Evolutionary conservation across 2,113 vertebrate species (phyloP).

Genomic region (Cromileptes altivelis): DNA sequence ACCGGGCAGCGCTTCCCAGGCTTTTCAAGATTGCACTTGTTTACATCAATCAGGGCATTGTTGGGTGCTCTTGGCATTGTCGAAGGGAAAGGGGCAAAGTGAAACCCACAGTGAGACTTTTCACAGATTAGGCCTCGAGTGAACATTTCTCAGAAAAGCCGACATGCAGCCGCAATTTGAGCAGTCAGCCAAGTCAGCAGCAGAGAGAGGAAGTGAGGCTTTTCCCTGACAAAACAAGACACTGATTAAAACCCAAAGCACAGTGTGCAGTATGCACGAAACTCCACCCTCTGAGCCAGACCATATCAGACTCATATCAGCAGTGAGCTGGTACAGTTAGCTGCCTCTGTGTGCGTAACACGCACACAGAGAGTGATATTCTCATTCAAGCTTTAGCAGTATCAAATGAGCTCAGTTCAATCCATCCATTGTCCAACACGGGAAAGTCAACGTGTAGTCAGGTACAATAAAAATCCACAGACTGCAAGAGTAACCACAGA

Average conservation of each 20-base stretch:
- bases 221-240: constrained; percentile 61
- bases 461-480: constrained; percentile 15
- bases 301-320: constrained; percentile 46
- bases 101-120: constrained; percentile 30
- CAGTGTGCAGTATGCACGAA: constrained; percentile 45
- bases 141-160: constrained; percentile 51
- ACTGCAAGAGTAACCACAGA: constrained; percentile 3
- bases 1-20: not conserved
- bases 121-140: constrained; percentile 39
- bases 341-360: not conserved
- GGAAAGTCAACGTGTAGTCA: not conserved
- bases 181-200: constrained; percentile 49
- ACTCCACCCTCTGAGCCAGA: constrained; percentile 36
- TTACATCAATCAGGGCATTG: constrained; percentile 44
- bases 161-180: constrained; percentile 23
- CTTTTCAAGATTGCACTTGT: constrained; percentile 27
- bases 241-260: constrained; percentile 71
- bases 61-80: constrained; percentile 31
- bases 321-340: constrained; percentile 22
- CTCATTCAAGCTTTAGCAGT: constrained; percentile 11
- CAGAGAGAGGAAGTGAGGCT: constrained; percentile 56
- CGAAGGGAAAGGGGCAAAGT: constrained; percentile 11
- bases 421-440: not conserved
- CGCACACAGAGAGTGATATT: not conserved
- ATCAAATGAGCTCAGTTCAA: not conserved